Percentiles rank a stretch among this genome's conserved stretches.
These are phyloP conservation scores for Corythaeola cristata DNA, from an alignment of 2,113 vertebrate genomes.

Conservation along the genomic window DNA sequence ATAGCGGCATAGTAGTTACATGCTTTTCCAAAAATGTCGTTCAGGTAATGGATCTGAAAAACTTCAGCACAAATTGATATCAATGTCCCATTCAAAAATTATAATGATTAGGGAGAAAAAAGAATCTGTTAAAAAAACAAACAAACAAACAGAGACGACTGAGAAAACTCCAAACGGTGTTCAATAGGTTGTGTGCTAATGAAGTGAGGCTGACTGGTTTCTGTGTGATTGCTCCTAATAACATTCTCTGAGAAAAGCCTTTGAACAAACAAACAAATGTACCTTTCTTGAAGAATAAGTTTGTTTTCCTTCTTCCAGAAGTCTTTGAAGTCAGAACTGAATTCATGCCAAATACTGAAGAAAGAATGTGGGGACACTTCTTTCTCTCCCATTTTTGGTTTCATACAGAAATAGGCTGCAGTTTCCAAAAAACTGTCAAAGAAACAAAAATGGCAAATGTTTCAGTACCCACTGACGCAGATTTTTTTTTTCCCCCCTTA, in stretches of 20 bases:
- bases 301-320: slow-evolving; percentile 98
- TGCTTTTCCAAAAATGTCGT: not conserved
- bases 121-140: not conserved
- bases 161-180: not conserved
- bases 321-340: slow-evolving; percentile 97
- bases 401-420: slow-evolving; percentile 90
- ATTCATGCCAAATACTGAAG: slow-evolving; percentile 96
- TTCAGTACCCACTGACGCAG: slow-evolving; percentile 1
- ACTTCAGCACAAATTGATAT: not conserved
- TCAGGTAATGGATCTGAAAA: not conserved
- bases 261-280: slow-evolving; percentile 69
- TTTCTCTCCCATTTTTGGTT: slow-evolving; percentile 92
- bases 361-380: slow-evolving; percentile 91
- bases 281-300: slow-evolving; percentile 94
- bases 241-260: slow-evolving; percentile 41
- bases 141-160: not conserved
- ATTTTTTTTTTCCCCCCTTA: not conserved
- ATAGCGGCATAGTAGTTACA: not conserved
- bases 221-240: not conserved
- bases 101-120: not conserved
- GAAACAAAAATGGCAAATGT: slow-evolving; percentile 31
- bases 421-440: slow-evolving; percentile 92
- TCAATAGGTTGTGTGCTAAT: not conserved
- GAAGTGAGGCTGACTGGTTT: slow-evolving; percentile 9
- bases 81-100: not conserved